Conservation (phyloP, 2,113 vertebrate genomes). For the Cromileptes altivelis region DNA sequence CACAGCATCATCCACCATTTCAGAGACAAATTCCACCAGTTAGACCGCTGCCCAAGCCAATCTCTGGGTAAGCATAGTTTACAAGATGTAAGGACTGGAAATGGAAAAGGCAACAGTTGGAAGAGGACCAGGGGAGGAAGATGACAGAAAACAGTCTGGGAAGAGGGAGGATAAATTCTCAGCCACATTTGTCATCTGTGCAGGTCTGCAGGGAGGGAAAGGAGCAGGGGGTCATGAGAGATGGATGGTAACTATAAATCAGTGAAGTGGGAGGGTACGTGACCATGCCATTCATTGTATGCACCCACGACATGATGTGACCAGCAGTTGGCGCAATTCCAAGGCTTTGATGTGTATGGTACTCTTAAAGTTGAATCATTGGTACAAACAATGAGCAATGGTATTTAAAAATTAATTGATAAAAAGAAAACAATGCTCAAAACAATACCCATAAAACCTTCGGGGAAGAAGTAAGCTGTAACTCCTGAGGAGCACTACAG, state of each 20-base stretch:
- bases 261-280: background rate
- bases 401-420: background rate
- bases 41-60: background rate
- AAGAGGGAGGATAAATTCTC: background rate
- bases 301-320: background rate
- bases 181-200: slow-evolving; percentile 9
- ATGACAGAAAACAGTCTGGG: background rate
- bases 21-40: slow-evolving; percentile 5
- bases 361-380: background rate
- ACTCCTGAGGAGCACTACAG: background rate
- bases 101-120: background rate
- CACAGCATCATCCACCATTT: background rate
- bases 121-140: background rate
- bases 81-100: background rate
- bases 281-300: background rate
- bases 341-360: background rate
- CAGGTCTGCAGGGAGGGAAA: slow-evolving; percentile 7
- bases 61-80: background rate
- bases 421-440: background rate
- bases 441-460: background rate
- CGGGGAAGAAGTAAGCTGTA: background rate
- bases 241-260: slow-evolving; percentile 18
- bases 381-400: background rate
- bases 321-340: background rate
- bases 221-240: background rate